These are phyloP conservation scores for Brachionus rotundiformis DNA, from an alignment of 1,140 invertebrate genomes.

Conservation along the genomic window DNA sequence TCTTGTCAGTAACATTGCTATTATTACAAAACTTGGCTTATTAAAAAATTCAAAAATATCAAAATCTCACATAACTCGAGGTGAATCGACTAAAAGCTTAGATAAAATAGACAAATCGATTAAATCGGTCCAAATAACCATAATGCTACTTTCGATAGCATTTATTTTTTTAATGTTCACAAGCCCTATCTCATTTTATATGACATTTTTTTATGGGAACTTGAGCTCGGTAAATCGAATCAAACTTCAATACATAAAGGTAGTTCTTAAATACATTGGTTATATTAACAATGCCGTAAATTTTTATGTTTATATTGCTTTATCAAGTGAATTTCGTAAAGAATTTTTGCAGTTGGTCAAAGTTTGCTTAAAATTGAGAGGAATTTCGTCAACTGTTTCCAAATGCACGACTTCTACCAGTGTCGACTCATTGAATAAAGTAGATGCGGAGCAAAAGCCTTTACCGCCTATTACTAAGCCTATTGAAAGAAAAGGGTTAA, in stretches of 20 bases:
- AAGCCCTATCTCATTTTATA: constrained; percentile 19
- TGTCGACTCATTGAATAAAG: neutral
- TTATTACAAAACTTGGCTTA: neutral
- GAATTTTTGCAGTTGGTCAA: neutral
- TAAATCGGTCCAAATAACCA: constrained; percentile 26
- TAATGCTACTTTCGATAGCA: neutral
- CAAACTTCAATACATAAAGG: constrained; percentile 20
- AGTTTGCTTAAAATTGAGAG: neutral
- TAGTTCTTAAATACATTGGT: neutral
- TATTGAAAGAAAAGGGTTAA: neutral
- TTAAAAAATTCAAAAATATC: constrained; percentile 20
- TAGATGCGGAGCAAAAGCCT: neutral
- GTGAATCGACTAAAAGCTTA: constrained; percentile 13
- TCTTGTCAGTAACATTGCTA: neutral
- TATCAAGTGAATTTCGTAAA: constrained; percentile 24
- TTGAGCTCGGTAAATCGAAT: neutral
- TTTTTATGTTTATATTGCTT: constrained; percentile 31
- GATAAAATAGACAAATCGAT: constrained; percentile 39
- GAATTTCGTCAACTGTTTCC: constrained; percentile 33
- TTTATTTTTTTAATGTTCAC: constrained; percentile 36
- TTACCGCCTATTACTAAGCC: constrained; percentile 16
- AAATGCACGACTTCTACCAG: constrained; percentile 23
- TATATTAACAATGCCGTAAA: constrained; percentile 37
- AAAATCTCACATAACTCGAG: neutral
- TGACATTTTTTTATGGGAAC: constrained; percentile 2